Evolutionary conservation across 2,888 invertebrate genomes (phyloP), one percentile per base, ranked within the genome.

Genomic region (Cantharis rufa): DNA sequence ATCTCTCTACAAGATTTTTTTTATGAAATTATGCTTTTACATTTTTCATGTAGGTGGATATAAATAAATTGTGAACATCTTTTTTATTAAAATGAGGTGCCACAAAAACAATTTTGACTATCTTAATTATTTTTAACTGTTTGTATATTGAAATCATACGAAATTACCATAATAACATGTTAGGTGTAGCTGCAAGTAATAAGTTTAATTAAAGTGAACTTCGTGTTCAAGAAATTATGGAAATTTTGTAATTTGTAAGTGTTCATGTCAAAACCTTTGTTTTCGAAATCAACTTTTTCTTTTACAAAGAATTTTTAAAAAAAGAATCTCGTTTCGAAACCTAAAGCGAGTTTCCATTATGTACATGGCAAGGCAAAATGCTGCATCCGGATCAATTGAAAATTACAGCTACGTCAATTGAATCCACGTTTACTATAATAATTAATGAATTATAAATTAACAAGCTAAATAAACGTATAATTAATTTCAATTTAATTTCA

Each of bases 1-100:
- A 69, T 69, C 73, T 73, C 69, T 73, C 73, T 69, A 62, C 69
- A 63, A 9, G 15, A n/a, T 24, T 73, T 73, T 73, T 73, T 73
- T 27, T 32, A 27, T 10, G 18, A 62, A 69, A 69, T 73, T 69
- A 61, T 69, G 62, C 62, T 73, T 73, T 73, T 69, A 62, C 62
- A 73, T 69, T 62, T 71, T 21, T 10, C 7, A 73, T 28, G 73
- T 73, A 73, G 73, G 73, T 62, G 73, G 48, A 48, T 48, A 48
- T 48, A n/a, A n/a, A n/a, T 48, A n/a, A 48, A 48, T 48, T 48
- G n/a, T n/a, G 48, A 48, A 48, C 48, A 48, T 48, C 48, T 48
- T 48, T 48, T 48, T 48, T 48, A 48, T 48, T 1, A n/a, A 48
- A 48, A 48, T n/a, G n/a, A 48, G n/a, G 48, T 48, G 48, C 48